A percentile compares a stretch with the other conserved stretches of the same genome.
These are phyloP conservation scores for Tridacna crocea DNA, from an alignment of 2,888 invertebrate species.

Conservation along the genomic window DNA sequence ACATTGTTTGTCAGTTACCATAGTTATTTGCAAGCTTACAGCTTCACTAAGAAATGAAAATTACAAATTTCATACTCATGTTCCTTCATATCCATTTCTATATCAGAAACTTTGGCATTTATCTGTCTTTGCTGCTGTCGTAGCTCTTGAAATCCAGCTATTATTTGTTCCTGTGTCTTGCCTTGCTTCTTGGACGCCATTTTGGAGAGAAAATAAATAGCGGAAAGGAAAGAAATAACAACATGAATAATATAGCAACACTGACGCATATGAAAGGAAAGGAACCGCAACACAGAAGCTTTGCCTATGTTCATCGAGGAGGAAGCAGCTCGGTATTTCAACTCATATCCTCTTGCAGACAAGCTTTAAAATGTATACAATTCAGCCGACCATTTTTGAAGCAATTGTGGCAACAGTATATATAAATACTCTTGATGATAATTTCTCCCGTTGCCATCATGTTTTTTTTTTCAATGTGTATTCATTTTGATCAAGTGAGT, in stretches of 20 bases:
- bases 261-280: neutral
- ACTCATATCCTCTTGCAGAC: neutral
- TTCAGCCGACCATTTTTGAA: neutral
- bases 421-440: too few species aligned
- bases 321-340: too few species aligned
- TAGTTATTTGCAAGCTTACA: neutral
- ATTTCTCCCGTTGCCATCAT: too few species aligned
- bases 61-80: constrained; percentile 90
- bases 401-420: too few species aligned
- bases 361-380: neutral
- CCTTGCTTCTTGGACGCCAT: constrained; percentile 62
- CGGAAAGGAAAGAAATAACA: neutral
- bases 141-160: constrained; percentile 93
- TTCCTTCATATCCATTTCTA: constrained; percentile 97
- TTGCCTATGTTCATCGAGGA: neutral
- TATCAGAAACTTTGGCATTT: constrained; percentile 94
- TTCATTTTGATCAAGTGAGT: too few species aligned
- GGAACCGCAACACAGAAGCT: too few species aligned
- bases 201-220: constrained; percentile 5
- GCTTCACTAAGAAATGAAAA: neutral
- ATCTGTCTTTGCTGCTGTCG: constrained; percentile 94
- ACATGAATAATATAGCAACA: neutral
- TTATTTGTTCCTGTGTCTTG: constrained; percentile 89
- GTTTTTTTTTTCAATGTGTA: too few species aligned
- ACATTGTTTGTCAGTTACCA: neutral